Base-by-base conservation (phyloP, 2,113 vertebrate genomes). In the Mola mola region DNA sequence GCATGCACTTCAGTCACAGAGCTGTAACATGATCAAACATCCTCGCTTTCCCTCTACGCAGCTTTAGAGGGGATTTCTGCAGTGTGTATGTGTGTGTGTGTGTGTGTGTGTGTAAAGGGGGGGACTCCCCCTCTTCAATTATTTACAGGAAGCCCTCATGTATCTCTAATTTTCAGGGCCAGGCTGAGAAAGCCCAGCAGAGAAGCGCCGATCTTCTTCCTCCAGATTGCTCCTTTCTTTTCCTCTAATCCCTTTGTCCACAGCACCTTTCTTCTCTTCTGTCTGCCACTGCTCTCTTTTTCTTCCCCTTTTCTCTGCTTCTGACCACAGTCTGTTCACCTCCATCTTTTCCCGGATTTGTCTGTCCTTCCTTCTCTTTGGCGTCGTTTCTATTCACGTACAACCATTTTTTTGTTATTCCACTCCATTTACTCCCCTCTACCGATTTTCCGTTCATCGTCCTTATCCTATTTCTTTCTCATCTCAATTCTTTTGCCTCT, bases 81-180 rank as follows among this genome's bases (percentile, higher is more conserved):
- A 12, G 33, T 59, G 72, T 68, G 51, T 50, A 56, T 66, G 74
- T 44, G 69, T 60, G 59, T 62, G 44, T 31, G 21, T 58, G 65
- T 64, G 34, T 48, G 59, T 62, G 36, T 62, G 73, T 58, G 38
- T 48, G 59, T 69, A 49, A 24, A n/a, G 26, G 67, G 69, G 61
- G 69, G 77, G 75, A 86, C 66, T 84, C 81, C 83, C 79, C 77
- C 69, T 75, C 75, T 81, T 87, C 75, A 83, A 73, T 86, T 81
- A 87, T 89, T 87, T 85, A 82, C 73, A 82, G 75, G 70, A 83
- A 80, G 75, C 63, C 72, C 82, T 78, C 70, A 66, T 82, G 72
- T 63, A 76, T 80, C 78, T 80, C 57, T 84, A 74, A 77, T 69
- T 87, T 81, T 67, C 60, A 57, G 74, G 15, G 75, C 77, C 78